Evolutionary conservation across 2,888 invertebrate genomes (phyloP).

Genomic region (Caprella mutica): DNA sequence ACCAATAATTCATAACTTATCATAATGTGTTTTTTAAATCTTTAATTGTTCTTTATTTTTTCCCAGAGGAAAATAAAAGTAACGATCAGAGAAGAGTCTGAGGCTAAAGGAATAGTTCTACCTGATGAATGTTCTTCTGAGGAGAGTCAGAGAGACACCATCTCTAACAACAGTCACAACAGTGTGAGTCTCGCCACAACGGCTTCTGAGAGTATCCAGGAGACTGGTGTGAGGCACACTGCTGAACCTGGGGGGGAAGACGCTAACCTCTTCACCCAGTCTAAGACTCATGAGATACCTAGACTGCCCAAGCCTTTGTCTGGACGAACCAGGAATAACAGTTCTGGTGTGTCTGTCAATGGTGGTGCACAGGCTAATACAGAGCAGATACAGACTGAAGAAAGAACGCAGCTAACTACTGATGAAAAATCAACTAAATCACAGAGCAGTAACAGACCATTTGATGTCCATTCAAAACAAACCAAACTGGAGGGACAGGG

Average conservation of each 20-base stretch:
- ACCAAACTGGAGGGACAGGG: too few species aligned
- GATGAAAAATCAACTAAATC: too few species aligned
- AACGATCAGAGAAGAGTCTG: not conserved
- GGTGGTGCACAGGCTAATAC: too few species aligned
- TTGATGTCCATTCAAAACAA: too few species aligned
- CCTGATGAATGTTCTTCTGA: conserved; percentile 27
- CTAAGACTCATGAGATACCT: conserved; percentile 8
- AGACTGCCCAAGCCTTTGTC: conserved; percentile 25
- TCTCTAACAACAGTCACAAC: conserved; percentile 5
- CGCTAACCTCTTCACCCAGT: not conserved
- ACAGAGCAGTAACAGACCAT: too few species aligned
- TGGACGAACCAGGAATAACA: conserved; percentile 17
- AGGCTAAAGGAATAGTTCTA: too few species aligned
- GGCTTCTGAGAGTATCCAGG: not conserved
- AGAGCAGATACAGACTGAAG: too few species aligned
- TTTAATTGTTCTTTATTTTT: not conserved
- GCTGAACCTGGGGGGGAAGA: not conserved
- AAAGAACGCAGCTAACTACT: too few species aligned
- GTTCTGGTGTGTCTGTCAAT: too few species aligned
- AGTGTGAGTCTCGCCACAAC: conserved; percentile 1
- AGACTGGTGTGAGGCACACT: not conserved
- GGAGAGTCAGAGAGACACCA: conserved; percentile 24
- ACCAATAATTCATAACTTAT: too few species aligned
- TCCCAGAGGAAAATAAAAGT: not conserved
- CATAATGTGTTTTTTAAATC: conserved; percentile 1